Evolutionary conservation across 2,888 invertebrate species (phyloP), one percentile per base, ranked within the genome.

Genomic region (Ecdyonurus torrentis): DNA sequence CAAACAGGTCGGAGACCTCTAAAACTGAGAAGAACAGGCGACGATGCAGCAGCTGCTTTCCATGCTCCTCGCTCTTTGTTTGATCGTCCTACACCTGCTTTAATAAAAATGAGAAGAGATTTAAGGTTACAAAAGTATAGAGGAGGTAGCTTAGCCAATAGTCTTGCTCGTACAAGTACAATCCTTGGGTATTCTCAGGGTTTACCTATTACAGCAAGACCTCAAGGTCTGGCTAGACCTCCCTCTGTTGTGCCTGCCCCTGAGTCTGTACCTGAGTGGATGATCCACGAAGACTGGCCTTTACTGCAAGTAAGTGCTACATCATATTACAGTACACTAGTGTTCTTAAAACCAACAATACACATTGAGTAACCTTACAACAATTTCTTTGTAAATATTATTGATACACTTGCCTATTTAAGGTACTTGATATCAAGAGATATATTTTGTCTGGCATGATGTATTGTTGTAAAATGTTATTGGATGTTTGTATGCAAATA

Each of bases 221-320:
- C 79, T 81, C 62, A 5, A 15, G 37, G 37, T 5, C 37, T 37
- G 37, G 37, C 37, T 15, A 37, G 37, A 37, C 37, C 63, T 67
- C 64, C 68, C 2, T 25, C 61, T 7, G 66, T 66, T 20, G 63
- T 67, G 20, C 70, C 76, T 0, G 84, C 87, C 67, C 83, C 81
- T 5, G 84, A 85, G 58, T 80, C 85, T 65, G 81, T 83, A 69
- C 86, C 89, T 65, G 93, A 93, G 69, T 97, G 96, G 96, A 81
- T 87, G 67, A 84, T 92, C 64, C 85, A 89, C 72, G 96, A 97
- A 76, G 96, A 97, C 74, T 87, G 89, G 79, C 86, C 89, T 24
- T 79, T 96, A 64, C 78, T 95, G 19, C 89, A 90, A 76, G 90
- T 90, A 69, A 63, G 52, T n/a, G n/a, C n/a, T n/a, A 1, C 58